Conservation (phyloP, 2,797 vertebrate genomes). For the Gymnopithys bicolor region DNA sequence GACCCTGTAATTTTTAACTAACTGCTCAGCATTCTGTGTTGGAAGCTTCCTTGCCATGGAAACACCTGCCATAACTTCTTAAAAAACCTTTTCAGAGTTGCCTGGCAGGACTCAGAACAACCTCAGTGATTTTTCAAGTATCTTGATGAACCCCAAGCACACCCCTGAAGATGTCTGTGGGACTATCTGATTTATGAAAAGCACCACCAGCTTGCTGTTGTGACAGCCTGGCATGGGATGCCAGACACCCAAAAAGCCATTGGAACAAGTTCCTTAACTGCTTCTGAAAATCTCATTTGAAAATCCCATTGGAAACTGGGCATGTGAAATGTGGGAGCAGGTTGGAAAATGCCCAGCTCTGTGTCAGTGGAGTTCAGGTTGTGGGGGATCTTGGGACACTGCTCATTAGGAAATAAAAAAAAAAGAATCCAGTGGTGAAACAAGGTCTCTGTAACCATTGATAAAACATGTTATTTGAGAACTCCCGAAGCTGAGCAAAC, state of each 20-base stretch:
- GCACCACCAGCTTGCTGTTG: background rate
- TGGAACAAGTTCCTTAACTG: background rate
- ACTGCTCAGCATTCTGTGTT: background rate
- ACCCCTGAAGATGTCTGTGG: background rate
- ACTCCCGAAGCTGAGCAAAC: slow-evolving; percentile 11
- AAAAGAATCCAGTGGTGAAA: background rate
- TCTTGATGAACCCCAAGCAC: background rate
- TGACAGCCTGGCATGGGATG: background rate
- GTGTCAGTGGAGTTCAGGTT: background rate
- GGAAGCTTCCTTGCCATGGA: background rate
- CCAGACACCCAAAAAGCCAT: background rate
- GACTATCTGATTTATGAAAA: background rate
- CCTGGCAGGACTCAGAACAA: background rate
- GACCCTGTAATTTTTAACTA: background rate
- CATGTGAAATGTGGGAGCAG: background rate
- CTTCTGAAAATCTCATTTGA: slow-evolving; percentile 20
- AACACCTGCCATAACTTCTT: background rate
- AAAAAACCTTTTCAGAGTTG: background rate
- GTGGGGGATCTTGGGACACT: background rate
- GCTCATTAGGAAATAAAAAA: background rate
- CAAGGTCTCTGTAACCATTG: background rate
- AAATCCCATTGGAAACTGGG: background rate
- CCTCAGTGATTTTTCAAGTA: background rate
- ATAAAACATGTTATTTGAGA: slow-evolving; percentile 27
- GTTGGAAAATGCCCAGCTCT: background rate